These are phyloP conservation scores for Sesamia inferens DNA, from an alignment of 2,888 invertebrate genomes.

Conservation along the genomic window DNA sequence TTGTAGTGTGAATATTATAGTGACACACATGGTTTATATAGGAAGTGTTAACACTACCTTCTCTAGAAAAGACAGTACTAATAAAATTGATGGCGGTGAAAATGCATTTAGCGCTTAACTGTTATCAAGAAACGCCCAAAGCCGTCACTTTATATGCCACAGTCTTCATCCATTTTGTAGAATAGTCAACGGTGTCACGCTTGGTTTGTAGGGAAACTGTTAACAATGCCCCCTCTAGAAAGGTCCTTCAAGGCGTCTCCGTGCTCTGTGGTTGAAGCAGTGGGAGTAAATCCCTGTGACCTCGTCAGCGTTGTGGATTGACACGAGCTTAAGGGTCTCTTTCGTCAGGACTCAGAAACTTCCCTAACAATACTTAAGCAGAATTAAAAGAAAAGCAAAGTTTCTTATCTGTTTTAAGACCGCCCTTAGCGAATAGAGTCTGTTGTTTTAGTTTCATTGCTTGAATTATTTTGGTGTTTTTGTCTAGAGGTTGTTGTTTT, in stretches of 20 bases:
- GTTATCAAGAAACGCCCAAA: background rate
- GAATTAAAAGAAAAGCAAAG: constrained; percentile 73
- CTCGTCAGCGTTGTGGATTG: constrained; percentile 65
- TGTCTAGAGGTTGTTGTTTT: constrained; percentile 46
- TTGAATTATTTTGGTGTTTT: constrained; percentile 63
- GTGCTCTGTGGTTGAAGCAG: constrained; percentile 15
- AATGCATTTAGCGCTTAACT: no score
- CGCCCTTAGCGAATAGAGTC: constrained; percentile 59
- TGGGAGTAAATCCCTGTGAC: constrained; percentile 60
- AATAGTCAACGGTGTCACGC: no score
- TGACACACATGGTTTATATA: background rate
- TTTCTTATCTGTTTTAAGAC: constrained; percentile 66
- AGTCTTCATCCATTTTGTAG: background rate
- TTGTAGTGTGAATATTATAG: background rate
- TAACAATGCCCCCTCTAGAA: background rate
- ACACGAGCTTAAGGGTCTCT: constrained; percentile 67
- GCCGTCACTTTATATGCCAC: background rate
- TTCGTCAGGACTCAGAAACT: constrained; percentile 66
- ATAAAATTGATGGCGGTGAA: background rate
- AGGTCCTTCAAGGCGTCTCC: fast-evolving
- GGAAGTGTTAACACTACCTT: background rate
- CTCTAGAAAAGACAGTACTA: background rate
- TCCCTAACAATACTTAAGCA: constrained; percentile 70
- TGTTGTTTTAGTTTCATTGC: constrained; percentile 62
- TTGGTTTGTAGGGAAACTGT: background rate